Evolutionary conservation across 1,140 invertebrate species (phyloP), one percentile per base, ranked within the genome.

Genomic region (Neodiprion lecontei): DNA sequence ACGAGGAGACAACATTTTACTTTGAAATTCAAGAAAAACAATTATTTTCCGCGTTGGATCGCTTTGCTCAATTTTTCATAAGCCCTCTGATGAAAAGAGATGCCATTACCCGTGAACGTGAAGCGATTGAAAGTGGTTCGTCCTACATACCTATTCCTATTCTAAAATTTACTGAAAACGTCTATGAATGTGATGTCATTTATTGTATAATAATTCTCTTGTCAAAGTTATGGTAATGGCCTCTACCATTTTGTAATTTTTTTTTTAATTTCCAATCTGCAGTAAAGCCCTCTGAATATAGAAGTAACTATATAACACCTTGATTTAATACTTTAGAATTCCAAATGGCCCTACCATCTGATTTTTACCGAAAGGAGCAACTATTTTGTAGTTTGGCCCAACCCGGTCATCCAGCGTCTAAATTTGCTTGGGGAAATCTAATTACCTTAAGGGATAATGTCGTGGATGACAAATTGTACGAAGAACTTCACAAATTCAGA

Each of bases 41-140:
- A 86, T 90, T 97, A 7, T 84, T 90, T 3, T 90, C 92, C 61
- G 92, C 93, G 1, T 88, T 97, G 79, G 95, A 97, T 83, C 94
- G 94, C 79, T 98, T 98, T 89, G 93, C 96, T 66, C 95, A 98
- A 82, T 95, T 98, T 88, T 97, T 99, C 85, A 94, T 95, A 21
- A 91, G 91, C 65, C 97, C 97, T 4, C 87, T 98, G 49, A 96
- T 98, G 92, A 93, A 93, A 81, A 90, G 93, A 81, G 94, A 95
- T 76, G 93, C 96, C 0, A 98, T 98, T 89, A 92, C 94, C 67
- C 90, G 96, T 47, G 97, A 99, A 89, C 90, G 96, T n/a, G 95
- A 97, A 86, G 94, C 96, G 1, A 95, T 99, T 7, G 95, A 98
- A 84, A 97, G 96, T 12, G 96, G 94, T 95, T 83, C 79, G 78